Conservation (phyloP, 2,797 vertebrate genomes). For the Varecia variegata region DNA sequence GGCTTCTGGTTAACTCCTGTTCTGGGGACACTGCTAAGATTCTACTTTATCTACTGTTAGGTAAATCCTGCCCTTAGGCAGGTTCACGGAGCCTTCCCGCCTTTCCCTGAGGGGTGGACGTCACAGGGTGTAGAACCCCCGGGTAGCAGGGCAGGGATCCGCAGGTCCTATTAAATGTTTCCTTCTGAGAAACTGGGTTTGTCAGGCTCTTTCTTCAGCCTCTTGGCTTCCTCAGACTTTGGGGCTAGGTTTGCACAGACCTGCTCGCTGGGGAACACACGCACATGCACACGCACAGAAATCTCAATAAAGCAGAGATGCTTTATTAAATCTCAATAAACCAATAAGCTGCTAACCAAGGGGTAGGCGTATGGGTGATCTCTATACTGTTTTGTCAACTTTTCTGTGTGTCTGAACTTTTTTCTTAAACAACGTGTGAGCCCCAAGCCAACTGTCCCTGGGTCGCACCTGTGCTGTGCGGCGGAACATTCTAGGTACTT, state of each 20-base stretch:
- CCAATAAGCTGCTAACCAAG: too few species aligned
- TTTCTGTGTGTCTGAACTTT: neutral
- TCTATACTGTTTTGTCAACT: accelerated
- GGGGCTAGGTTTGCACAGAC: neutral
- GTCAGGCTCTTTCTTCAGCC: neutral
- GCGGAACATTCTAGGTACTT: conserved; percentile 62
- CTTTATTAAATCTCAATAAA: too few species aligned
- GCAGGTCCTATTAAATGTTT: neutral
- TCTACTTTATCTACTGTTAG: neutral
- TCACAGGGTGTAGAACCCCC: neutral
- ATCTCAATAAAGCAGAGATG: accelerated
- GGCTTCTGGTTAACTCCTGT: neutral
- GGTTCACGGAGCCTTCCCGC: neutral
- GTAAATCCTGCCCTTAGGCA: neutral
- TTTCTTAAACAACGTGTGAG: accelerated
- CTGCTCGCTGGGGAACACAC: neutral
- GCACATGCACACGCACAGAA: too few species aligned
- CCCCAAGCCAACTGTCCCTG: neutral
- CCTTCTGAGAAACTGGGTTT: neutral
- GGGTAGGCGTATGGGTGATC: accelerated
- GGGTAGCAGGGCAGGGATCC: too few species aligned
- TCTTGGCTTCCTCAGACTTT: neutral
- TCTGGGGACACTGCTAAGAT: neutral
- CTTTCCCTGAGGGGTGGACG: neutral
- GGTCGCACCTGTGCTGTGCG: too few species aligned